Evolutionary conservation across 2,797 vertebrate species (phyloP).

Genomic region (Poliocrania exsul): DNA sequence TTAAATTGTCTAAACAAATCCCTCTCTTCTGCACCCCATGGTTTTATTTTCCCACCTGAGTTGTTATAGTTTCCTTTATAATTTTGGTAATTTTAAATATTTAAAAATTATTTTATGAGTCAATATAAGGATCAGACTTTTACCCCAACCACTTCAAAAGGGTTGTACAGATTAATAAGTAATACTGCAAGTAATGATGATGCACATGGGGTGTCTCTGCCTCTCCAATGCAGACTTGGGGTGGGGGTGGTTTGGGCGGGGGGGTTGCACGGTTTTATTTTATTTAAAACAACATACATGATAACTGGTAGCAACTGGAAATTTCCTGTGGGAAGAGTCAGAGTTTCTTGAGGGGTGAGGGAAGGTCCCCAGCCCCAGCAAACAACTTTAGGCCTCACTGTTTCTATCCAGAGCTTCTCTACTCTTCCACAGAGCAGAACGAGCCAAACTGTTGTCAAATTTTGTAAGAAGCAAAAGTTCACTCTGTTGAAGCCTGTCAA

Average conservation of each 20-base stretch:
- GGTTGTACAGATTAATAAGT: background rate
- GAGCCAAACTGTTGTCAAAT: background rate
- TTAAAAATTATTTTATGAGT: background rate
- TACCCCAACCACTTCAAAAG: background rate
- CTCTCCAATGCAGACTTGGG: background rate
- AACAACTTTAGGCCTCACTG: background rate
- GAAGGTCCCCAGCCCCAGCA: background rate
- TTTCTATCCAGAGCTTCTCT: background rate
- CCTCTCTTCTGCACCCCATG: background rate
- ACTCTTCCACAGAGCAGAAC: background rate
- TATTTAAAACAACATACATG: background rate
- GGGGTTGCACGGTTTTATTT: background rate
- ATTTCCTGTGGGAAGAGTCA: background rate
- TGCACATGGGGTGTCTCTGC: background rate
- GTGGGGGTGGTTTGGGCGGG: background rate
- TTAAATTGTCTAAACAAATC: background rate
- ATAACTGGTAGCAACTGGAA: background rate
- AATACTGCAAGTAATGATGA: background rate
- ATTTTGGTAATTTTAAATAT: background rate
- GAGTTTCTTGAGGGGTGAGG: background rate
- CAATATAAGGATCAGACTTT: background rate
- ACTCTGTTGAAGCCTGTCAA: background rate
- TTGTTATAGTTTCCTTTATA: background rate
- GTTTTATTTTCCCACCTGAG: background rate
- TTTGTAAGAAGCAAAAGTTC: background rate